Conservation (phyloP, 1,140 invertebrate genomes). For the Drosophila murphyi region DNA sequence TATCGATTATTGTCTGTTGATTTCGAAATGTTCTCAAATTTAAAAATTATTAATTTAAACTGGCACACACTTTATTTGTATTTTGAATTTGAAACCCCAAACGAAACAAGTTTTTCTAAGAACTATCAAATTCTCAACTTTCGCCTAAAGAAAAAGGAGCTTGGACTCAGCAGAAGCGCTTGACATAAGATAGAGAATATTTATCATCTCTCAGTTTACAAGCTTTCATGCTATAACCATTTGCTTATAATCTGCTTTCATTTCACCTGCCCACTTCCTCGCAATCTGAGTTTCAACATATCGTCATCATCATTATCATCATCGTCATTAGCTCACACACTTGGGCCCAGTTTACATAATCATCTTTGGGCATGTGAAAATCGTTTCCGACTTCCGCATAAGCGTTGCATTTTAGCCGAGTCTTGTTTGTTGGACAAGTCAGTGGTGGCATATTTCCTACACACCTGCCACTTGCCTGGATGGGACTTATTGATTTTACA, state of each 20-base stretch:
- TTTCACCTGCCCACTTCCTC: constrained; percentile 10
- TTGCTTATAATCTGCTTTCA: constrained; percentile 10
- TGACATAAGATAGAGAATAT: background rate
- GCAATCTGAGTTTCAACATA: constrained; percentile 31
- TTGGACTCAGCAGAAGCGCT: background rate
- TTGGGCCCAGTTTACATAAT: constrained; percentile 45
- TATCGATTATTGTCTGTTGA: too few relatives aligned
- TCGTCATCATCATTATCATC: constrained; percentile 14
- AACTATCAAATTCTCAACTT: too few relatives aligned
- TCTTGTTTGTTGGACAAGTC: constrained; percentile 32
- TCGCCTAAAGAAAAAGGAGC: background rate
- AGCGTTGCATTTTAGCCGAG: constrained; percentile 37
- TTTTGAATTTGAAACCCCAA: too few relatives aligned
- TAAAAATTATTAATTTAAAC: too few relatives aligned
- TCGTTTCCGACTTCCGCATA: constrained; percentile 69
- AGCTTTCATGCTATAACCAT: background rate
- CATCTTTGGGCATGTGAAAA: constrained; percentile 53
- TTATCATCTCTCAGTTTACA: background rate
- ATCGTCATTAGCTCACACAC: constrained; percentile 38
- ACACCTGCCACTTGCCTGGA: background rate
- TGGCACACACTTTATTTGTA: too few relatives aligned
- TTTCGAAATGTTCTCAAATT: too few relatives aligned
- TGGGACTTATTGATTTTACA: constrained; percentile 48
- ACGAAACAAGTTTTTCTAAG: too few relatives aligned
- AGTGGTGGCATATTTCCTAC: constrained; percentile 24